Evolutionary conservation across 2,113 vertebrate species (phyloP).

Genomic region (Oncorhynchus masou): DNA sequence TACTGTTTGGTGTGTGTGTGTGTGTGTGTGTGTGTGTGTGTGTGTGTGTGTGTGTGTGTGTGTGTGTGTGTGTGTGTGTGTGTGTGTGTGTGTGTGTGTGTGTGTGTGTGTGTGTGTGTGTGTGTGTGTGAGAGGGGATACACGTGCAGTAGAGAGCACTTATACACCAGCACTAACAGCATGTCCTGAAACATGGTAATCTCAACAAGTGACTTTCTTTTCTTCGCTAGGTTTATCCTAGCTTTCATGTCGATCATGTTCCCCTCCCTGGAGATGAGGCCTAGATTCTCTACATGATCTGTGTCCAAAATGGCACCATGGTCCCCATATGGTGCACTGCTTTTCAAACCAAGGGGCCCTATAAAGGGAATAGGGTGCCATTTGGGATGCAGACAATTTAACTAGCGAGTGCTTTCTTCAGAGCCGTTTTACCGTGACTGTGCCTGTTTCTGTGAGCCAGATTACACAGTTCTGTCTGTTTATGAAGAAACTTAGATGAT

Average conservation of each 20-base stretch:
- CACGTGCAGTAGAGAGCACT: not conserved
- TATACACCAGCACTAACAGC: not conserved
- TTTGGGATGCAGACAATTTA: too few relatives aligned
- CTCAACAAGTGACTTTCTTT: not conserved
- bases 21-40: not conserved
- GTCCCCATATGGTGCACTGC: too few relatives aligned
- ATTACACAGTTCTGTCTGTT: too few relatives aligned
- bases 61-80: conserved; percentile 7
- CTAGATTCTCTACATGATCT: conserved; percentile 23
- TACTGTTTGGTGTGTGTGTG: not conserved
- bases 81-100: conserved; percentile 13
- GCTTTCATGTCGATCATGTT: conserved; percentile 25
- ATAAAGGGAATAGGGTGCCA: too few relatives aligned
- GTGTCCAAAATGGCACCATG: too few relatives aligned
- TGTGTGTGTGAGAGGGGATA: not conserved
- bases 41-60: too few relatives aligned
- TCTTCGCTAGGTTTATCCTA: conserved; percentile 39
- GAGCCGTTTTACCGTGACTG: conserved; percentile 36
- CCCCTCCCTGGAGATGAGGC: conserved; percentile 54
- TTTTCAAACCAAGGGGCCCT: too few relatives aligned
- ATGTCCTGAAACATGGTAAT: not conserved
- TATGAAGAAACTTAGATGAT: too few relatives aligned
- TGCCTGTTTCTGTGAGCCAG: conserved; percentile 32
- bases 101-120: conserved; percentile 3
- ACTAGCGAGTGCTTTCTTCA: conserved; percentile 5